phyloP scores from a whole-genome alignment of 2,113 vertebrate species.

The Cygnus atratus region DNA sequence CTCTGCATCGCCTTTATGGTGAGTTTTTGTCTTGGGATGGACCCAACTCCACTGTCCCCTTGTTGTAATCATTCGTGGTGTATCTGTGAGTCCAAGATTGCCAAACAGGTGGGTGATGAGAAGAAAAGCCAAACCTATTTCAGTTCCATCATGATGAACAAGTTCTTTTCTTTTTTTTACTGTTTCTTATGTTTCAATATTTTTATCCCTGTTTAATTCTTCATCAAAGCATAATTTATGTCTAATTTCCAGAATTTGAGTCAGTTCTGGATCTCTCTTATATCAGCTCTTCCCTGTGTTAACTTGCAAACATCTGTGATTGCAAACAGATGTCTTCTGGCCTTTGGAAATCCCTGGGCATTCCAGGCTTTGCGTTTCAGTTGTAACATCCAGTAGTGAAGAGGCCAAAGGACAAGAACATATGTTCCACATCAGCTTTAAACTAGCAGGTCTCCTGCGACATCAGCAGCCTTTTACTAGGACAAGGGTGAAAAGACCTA shows the following conservation, averaged over 20 bases:
- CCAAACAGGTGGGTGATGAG: background rate
- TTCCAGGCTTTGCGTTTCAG: background rate
- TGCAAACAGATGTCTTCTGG: background rate
- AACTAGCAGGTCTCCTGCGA: background rate
- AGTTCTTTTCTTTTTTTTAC: background rate
- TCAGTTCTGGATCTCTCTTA: background rate
- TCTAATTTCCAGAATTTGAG: background rate
- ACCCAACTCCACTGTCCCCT: background rate
- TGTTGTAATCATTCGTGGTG: background rate
- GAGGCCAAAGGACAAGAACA: background rate
- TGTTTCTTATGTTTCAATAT: background rate
- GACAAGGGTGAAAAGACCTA: background rate
- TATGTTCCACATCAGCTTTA: background rate
- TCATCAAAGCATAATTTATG: background rate
- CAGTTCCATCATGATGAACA: background rate
- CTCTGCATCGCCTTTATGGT: background rate
- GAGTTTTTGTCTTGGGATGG: background rate
- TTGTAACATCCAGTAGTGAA: background rate
- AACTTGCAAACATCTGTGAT: background rate
- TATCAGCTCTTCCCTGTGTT: background rate
- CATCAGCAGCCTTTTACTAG: background rate
- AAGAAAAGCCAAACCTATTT: background rate
- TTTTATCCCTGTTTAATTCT: background rate
- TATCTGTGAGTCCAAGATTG: background rate
- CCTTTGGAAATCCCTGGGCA: background rate